Conservation (phyloP, 2,888 invertebrate genomes). For the Sipunculus nudus region DNA sequence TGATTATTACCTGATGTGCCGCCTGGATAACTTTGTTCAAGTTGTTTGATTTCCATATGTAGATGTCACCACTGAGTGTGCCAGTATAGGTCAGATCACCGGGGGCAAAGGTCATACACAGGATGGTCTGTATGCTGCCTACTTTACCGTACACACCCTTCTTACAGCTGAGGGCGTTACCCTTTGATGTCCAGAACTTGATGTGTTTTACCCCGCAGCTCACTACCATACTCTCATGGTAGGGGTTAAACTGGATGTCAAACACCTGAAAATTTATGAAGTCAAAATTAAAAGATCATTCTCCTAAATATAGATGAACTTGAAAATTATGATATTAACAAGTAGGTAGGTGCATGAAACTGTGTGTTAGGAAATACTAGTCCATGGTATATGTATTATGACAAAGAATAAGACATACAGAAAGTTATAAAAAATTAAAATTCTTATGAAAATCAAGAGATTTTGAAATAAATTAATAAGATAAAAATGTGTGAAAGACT, state of each 20-base stretch:
- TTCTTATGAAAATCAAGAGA: too few relatives aligned
- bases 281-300: too few relatives aligned
- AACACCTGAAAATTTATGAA: conserved; percentile 54
- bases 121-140: conserved; percentile 66
- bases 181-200: conserved; percentile 66
- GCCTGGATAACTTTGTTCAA: conserved; percentile 58
- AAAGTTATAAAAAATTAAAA: too few relatives aligned
- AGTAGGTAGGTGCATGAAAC: too few relatives aligned
- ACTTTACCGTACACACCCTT: conserved; percentile 65
- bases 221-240: conserved; percentile 54
- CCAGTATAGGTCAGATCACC: conserved; percentile 62
- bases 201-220: conserved; percentile 67
- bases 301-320: too few relatives aligned
- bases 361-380: too few relatives aligned
- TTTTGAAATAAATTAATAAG: too few relatives aligned
- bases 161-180: conserved; percentile 63
- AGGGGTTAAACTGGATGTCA: conserved; percentile 63
- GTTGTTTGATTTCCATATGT: conserved; percentile 63
- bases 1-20: conserved; percentile 60
- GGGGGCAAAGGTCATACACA: conserved; percentile 61
- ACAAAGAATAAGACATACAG: too few relatives aligned
- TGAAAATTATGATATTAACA: too few relatives aligned
- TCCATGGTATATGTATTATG: too few relatives aligned
- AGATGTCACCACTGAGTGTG: conserved; percentile 66
- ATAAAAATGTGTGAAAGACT: too few relatives aligned